Base-by-base conservation (phyloP, 2,888 invertebrate species). In the Neuroscelio doddi region DNA sequence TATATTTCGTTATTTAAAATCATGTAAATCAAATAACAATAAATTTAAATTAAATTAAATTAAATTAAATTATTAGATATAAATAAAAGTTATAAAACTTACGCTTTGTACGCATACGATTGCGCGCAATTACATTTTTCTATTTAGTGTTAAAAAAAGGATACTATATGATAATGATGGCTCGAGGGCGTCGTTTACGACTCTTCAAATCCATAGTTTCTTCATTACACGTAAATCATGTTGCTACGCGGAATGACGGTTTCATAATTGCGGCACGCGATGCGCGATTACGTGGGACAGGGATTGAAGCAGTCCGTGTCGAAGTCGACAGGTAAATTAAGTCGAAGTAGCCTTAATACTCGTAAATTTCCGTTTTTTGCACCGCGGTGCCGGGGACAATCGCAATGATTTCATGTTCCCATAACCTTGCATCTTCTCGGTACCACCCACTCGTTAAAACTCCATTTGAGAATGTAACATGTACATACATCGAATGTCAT, bases 401-500 rank as follows among this genome's bases (percentile, higher is more conserved):
- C 17, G 45, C 36, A 5, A 21, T 3, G 21, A 21, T 21, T 45
- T 49, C 15, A 36, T 27, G 42, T 56, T 56, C 56, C 42, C 56
- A 56, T 36, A 56, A 36, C 56, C 56, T 56, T 56, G 56, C 42
- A 39, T 36, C 42, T 34, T 42, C 49, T 49, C 41, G 16, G 26
- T 27, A 17, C 34, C 56, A 49, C 56, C 56, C 30, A 56, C 56
- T 30, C 32, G 24, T 46, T 46, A 46, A 21, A 21, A 2, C 21
- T 21, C 26, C 39, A 41, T 21, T 16, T 41, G 32, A 41, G 39
- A 47, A 45, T n/a, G n/a, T n/a, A n/a, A n/a, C n/a, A n/a, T n/a
- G n/a, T n/a, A n/a, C n/a, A n/a, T 16, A 38, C 38, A 17, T n/a
- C 1, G 14, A 17, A 38, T 56, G 41, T 56, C 32, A 17, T 41